Conservation (phyloP, 64 coral and sea anemone species). For the Actinia tenebrosa region DNA sequence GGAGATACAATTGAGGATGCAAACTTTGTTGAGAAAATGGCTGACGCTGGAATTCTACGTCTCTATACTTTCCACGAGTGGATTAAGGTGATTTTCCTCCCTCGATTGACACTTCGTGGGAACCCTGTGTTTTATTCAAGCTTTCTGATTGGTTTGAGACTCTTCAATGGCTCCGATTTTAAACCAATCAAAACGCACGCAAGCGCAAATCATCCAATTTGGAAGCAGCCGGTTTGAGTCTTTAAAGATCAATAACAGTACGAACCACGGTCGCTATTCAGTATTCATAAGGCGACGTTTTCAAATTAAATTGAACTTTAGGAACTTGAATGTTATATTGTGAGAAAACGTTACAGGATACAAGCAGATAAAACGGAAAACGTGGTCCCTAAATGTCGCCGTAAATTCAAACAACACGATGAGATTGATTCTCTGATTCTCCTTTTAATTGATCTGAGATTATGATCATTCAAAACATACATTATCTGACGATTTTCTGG, state of each 20-base stretch:
- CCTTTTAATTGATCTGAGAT: too few relatives aligned
- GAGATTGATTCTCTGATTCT: not conserved
- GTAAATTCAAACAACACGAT: not conserved
- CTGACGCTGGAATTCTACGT: slow-evolving; percentile 90
- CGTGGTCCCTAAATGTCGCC: not conserved
- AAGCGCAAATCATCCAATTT: not conserved
- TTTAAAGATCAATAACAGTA: too few relatives aligned
- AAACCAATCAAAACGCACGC: not conserved
- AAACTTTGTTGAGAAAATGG: slow-evolving; percentile 98
- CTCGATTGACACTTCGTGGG: not conserved
- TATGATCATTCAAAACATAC: not conserved
- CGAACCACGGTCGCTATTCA: too few relatives aligned
- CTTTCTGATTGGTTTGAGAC: not conserved
- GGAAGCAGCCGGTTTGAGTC: not conserved
- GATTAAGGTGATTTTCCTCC: slow-evolving; percentile 67
- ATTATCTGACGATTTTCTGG: not conserved
- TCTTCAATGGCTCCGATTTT: not conserved
- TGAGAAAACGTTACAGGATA: not conserved
- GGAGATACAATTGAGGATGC: slow-evolving; percentile 97
- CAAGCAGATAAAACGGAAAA: not conserved
- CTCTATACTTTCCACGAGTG: slow-evolving; percentile 90
- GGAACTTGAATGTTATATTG: too few relatives aligned
- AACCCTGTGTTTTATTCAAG: not conserved
- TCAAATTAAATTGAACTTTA: too few relatives aligned
- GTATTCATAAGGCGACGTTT: too few relatives aligned